Percentiles rank a stretch among this genome's conserved stretches.
These are phyloP conservation scores for Celastrina argiolus DNA, from an alignment of 2,888 invertebrate species.

Conservation along the genomic window DNA sequence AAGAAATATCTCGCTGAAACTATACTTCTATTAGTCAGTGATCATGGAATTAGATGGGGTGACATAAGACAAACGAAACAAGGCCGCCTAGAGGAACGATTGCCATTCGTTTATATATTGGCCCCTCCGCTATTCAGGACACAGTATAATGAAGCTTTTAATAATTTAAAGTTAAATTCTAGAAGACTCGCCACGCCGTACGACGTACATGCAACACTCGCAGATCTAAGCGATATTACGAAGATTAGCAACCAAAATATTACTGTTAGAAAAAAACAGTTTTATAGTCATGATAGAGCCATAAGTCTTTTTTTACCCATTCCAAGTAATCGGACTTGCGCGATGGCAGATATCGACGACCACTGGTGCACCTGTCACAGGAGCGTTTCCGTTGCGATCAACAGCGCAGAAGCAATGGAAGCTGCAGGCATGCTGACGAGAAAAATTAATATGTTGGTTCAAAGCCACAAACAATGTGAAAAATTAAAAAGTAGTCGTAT, in stretches of 20 bases:
- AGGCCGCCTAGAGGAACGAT: slow-evolving; percentile 88
- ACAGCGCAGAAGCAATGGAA: slow-evolving; percentile 66
- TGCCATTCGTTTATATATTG: slow-evolving; percentile 85
- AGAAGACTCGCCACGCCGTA: slow-evolving; percentile 83
- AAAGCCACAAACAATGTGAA: slow-evolving; percentile 80
- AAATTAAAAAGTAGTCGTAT: slow-evolving; percentile 68
- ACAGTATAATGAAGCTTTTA: slow-evolving; percentile 76
- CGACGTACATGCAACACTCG: slow-evolving; percentile 87
- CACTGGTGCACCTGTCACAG: slow-evolving; percentile 92
- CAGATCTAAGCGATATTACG: slow-evolving; percentile 78
- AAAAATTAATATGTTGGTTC: slow-evolving; percentile 80
- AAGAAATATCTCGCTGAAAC: slow-evolving; percentile 79
- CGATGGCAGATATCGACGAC: slow-evolving; percentile 82
- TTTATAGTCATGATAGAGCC: slow-evolving; percentile 61
- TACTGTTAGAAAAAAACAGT: slow-evolving; percentile 41
- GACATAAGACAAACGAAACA: slow-evolving; percentile 86
- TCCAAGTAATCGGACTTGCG: slow-evolving; percentile 83
- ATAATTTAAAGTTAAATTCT: slow-evolving; percentile 80
- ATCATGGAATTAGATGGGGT: slow-evolving; percentile 93
- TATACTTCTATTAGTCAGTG: slow-evolving; percentile 86
- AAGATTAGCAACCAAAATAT: slow-evolving; percentile 41
- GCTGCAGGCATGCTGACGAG: slow-evolving; percentile 79
- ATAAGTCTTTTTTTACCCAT: slow-evolving; percentile 86
- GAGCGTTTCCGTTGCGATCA: slow-evolving; percentile 66
- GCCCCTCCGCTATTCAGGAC: slow-evolving; percentile 83